Conservation (phyloP, 2,797 vertebrate species). For the Melanotaenia maccullochi region DNA sequence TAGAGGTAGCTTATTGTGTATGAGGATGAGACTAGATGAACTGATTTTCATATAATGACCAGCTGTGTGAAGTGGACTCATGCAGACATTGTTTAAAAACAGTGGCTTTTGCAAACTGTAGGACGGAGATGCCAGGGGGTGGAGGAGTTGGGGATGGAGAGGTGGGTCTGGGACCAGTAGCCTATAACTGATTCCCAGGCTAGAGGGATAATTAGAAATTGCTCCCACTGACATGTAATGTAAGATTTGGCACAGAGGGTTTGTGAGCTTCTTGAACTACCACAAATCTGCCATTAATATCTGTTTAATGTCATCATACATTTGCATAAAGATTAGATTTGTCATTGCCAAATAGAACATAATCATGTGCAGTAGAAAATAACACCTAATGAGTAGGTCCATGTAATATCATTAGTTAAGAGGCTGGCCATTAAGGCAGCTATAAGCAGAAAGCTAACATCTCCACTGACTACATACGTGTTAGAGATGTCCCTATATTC, state of each 20-base stretch:
- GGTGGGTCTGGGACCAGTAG: conserved; percentile 26
- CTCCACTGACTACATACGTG: background rate
- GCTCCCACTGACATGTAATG: conserved; percentile 67
- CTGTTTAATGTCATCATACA: background rate
- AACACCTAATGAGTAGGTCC: background rate
- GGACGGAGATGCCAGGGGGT: background rate
- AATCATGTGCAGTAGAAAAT: background rate
- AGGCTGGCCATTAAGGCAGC: background rate
- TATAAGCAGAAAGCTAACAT: background rate
- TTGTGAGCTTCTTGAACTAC: conserved; percentile 30
- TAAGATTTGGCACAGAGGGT: conserved; percentile 43
- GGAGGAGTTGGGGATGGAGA: background rate
- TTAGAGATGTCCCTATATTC: background rate
- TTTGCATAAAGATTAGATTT: conserved; percentile 7
- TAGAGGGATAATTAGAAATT: conserved; percentile 62
- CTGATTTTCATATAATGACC: conserved; percentile 71
- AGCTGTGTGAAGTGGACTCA: conserved; percentile 63
- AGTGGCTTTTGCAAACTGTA: conserved; percentile 38
- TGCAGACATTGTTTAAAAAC: conserved; percentile 56
- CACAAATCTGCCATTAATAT: conserved; percentile 12
- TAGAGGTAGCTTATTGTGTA: conserved; percentile 57
- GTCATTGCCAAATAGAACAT: conserved; percentile 1
- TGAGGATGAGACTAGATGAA: conserved; percentile 56
- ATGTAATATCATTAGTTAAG: background rate
- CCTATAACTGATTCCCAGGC: conserved; percentile 30